Evolutionary conservation across 2,797 vertebrate species (phyloP), one percentile per base, ranked within the genome.

Genomic region (Chaenodraco wilsoni): DNA sequence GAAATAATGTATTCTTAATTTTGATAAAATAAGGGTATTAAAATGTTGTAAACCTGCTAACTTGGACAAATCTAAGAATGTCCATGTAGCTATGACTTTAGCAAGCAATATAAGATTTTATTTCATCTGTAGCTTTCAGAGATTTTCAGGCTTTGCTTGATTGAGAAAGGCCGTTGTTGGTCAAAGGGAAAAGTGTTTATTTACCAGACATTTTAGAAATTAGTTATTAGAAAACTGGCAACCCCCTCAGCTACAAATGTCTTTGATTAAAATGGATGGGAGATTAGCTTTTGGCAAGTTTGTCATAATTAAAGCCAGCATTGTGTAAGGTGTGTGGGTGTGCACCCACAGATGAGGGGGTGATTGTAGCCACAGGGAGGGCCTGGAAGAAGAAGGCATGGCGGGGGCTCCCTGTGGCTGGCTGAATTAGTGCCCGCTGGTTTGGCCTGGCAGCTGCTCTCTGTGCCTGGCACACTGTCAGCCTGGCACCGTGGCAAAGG

Each of bases 351-450:
- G 76, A 87, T 82, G 86, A 81, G 37, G 65, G 64, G 67, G 80
- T 84, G 72, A 80, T 81, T 87, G 72, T 74, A 87, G 80, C 86
- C 90, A 89, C 84, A 87, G 84, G 88, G 90, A 87, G 86, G 78
- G 85, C 74, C 86, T 86, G 84, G 87, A 81, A 84, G 83, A 90
- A 84, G 81, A 85, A 69, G 79, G 85, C 87, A 84, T 75, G 79
- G 82, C 72, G 80, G 76, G 61, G 87, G 83, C 76, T 91, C 89
- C 89, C 92, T 92, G 92, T 92, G 91, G 94, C 87, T 93, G 92
- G 91, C 88, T 93, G 92, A 95, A 93, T 94, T 92, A 92, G 88
- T 91, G 93, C 92, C 91, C 91, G 89, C 92, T 94, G 93, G 87
- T 91, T 90, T 84, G 86, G 89, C 87, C 91, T 87, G 93, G 89